Evolutionary conservation across 2,888 invertebrate species (phyloP), one percentile per base, ranked within the genome.

Genomic region (Gisinianus flammeolus): DNA sequence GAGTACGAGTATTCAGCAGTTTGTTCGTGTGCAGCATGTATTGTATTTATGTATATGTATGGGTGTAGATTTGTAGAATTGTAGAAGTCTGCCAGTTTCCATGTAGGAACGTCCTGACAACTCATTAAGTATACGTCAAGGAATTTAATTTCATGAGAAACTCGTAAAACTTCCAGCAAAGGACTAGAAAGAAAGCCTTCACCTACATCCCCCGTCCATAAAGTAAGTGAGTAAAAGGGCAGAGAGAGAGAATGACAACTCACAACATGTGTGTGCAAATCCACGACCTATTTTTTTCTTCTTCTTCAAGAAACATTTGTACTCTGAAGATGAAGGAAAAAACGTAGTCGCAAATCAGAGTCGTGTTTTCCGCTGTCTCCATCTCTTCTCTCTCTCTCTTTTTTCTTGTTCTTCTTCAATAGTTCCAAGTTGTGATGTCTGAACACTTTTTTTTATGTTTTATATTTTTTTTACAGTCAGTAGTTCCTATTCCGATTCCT

Each of bases 141-240:
- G 16, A 16, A 44, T 70, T 44, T 70, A 70, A 70, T 70, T 70
- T 70, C 52, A 70, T 70, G 70, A 70, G 52, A 24, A 54, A 26
- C 70, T 70, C 70, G 26, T 70, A 52, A 70, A 70, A 70, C 52
- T 54, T 56, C 62, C 62, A 64, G 62, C 26, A 4, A 5, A 64
- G 62, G 26, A 26, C 3, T 12, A 26, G 6, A 26, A 26, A 64
- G 62, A 64, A 64, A 64, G 26, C 62, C 62, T 64, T 64, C 62
- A 64, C 62, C 62, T 64, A 64, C 24, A 64, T 64, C 26, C 4
- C 56, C 19, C 8, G n/a, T n/a, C n/a, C n/a, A 44, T 19, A 19
- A 44, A 19, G 19, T 22, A 56, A 56, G 56, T 12, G 56, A 4
- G 56, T 56, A 56, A n/a, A n/a, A 56, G 56, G 19, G 22, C 64